Conservation (phyloP, 2,797 vertebrate species). For the Salarias fasciatus region DNA sequence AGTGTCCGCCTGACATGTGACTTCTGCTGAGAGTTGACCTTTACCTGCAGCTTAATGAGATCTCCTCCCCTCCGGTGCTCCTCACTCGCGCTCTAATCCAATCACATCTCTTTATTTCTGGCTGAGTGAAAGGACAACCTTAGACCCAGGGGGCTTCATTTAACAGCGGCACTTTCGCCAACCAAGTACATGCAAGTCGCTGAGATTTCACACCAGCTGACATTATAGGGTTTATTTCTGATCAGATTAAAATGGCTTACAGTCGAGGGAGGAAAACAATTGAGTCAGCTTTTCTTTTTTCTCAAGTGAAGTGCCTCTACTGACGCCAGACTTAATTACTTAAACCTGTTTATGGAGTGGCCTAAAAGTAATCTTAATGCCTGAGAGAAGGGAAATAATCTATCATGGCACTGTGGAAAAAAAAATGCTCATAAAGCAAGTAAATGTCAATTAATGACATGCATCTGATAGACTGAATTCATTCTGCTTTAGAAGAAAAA, state of each 20-base stretch:
- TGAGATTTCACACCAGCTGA: background rate
- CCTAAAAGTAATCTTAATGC: constrained; percentile 3
- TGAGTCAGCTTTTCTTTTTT: too few species aligned
- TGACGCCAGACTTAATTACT: constrained; percentile 19
- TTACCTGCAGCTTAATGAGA: constrained; percentile 72
- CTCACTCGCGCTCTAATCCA: constrained; percentile 63
- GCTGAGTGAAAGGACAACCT: constrained; percentile 8
- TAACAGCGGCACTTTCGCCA: background rate
- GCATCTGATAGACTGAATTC: too few species aligned
- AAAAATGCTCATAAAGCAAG: background rate
- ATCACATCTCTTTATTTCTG: constrained; percentile 61
- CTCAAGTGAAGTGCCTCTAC: background rate
- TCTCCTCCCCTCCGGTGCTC: constrained; percentile 25
- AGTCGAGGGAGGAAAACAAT: too few species aligned
- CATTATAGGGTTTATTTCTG: too few species aligned
- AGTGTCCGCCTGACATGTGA: constrained; percentile 33
- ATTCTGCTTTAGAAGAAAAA: too few species aligned
- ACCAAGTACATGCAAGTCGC: background rate
- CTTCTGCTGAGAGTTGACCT: constrained; percentile 67
- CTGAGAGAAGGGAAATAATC: too few species aligned
- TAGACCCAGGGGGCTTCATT: background rate
- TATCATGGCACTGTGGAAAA: background rate
- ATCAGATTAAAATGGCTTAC: too few species aligned
- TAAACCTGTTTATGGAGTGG: constrained; percentile 27
- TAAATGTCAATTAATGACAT: too few species aligned